Evolutionary conservation across 2,888 invertebrate species (phyloP).

Genomic region (Drosophila nr. fundita): DNA sequence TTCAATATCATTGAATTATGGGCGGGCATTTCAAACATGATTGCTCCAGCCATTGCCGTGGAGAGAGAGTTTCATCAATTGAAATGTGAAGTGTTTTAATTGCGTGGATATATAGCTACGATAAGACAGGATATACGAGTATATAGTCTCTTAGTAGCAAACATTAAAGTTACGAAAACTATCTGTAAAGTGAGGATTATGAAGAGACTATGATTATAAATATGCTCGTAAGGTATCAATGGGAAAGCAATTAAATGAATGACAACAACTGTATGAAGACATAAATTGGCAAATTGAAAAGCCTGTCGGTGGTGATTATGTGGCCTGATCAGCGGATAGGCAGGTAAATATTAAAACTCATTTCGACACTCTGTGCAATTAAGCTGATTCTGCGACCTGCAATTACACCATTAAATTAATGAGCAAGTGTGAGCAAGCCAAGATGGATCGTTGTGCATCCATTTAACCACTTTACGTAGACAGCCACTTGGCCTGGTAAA

Average conservation of each 20-base stretch:
- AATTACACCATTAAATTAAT: slow-evolving; percentile 80
- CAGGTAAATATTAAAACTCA: slow-evolving; percentile 62
- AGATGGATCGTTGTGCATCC: slow-evolving; percentile 34
- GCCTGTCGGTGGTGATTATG: slow-evolving; percentile 55
- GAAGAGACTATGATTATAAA: background rate
- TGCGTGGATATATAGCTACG: background rate
- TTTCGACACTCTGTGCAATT: slow-evolving; percentile 53
- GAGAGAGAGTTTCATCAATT: background rate
- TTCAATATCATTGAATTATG: slow-evolving; percentile 71
- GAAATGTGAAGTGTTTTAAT: background rate
- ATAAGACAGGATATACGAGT: background rate
- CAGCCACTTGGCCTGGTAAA: slow-evolving; percentile 55
- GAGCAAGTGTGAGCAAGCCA: slow-evolving; percentile 60
- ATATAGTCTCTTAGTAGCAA: background rate
- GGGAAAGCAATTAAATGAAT: slow-evolving; percentile 3
- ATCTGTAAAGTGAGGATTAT: background rate
- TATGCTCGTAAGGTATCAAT: background rate
- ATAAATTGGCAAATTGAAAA: slow-evolving; percentile 78
- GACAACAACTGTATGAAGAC: slow-evolving; percentile 68
- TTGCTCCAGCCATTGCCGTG: background rate
- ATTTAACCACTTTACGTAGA: slow-evolving; percentile 9
- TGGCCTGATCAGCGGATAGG: slow-evolving; percentile 51
- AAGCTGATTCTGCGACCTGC: slow-evolving; percentile 42
- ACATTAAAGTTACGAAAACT: background rate
- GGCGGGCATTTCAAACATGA: slow-evolving; percentile 22